phyloP scores from a whole-genome alignment of 2,888 invertebrate genomes.

The Terebella lapidaria region DNA sequence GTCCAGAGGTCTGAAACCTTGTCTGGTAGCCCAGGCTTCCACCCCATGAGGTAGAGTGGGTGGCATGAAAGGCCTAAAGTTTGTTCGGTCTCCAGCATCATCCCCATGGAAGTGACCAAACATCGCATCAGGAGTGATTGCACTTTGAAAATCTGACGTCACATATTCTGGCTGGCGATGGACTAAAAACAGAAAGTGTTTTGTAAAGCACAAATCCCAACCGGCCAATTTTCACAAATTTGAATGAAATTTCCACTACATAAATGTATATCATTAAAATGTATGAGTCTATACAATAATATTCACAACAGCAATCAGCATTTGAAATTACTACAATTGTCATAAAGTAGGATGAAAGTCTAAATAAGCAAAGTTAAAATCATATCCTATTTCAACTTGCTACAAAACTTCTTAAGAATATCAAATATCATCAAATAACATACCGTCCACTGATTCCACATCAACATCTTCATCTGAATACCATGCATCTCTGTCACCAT shows the following conservation, averaged over 20 bases:
- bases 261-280: too few species aligned
- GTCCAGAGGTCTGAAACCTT: background rate
- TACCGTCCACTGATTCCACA: conserved; percentile 12
- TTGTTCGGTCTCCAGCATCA: background rate
- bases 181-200: too few species aligned
- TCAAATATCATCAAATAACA: background rate
- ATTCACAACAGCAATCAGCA: too few species aligned
- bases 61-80: background rate
- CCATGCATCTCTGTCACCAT: conserved; percentile 8
- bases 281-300: too few species aligned
- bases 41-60: background rate
- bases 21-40: background rate
- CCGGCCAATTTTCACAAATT: too few species aligned
- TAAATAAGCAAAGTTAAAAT: too few species aligned
- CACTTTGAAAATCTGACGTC: conserved; percentile 3
- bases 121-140: conserved; percentile 1
- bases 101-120: background rate
- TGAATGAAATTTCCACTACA: too few species aligned
- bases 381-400: too few species aligned
- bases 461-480: conserved; percentile 16
- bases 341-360: too few species aligned
- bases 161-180: conserved; percentile 3
- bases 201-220: too few species aligned
- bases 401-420: too few species aligned
- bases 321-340: too few species aligned